These are phyloP conservation scores for Dexiosoma caninum DNA, from an alignment of 2,888 invertebrate species.

Conservation along the genomic window DNA sequence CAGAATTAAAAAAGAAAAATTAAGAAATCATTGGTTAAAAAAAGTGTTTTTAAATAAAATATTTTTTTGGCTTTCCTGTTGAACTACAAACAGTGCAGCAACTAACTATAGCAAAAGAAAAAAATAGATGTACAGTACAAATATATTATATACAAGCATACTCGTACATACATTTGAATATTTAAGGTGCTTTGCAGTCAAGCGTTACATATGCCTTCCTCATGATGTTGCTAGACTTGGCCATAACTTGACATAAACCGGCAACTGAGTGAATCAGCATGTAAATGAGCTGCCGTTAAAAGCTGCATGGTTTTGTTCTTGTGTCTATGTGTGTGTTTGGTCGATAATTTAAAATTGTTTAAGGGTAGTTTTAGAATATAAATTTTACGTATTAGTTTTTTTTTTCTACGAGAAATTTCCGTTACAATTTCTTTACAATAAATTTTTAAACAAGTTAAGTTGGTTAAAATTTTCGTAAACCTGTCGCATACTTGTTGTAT, in stretches of 20 bases:
- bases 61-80: background rate
- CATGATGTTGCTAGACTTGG: conserved; percentile 28
- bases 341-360: conserved; percentile 8
- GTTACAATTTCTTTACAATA: conserved; percentile 52
- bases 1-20: too few species aligned
- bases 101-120: background rate
- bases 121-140: background rate
- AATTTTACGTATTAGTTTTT: background rate
- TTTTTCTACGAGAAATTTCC: conserved; percentile 69
- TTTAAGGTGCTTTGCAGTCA: conserved; percentile 45
- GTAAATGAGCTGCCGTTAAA: conserved; percentile 17
- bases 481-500: conserved; percentile 3
- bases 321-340: background rate
- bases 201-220: conserved; percentile 44
- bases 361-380: conserved; percentile 20
- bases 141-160: too few species aligned
- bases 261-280: conserved; percentile 13
- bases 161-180: too few species aligned
- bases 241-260: background rate
- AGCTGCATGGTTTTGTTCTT: conserved; percentile 16
- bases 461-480: background rate
- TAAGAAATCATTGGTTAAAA: background rate
- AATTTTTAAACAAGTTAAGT: conserved; percentile 16
- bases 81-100: background rate
- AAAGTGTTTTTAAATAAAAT: background rate